These are phyloP conservation scores for Aradophagus sp. DNA, from an alignment of 1,140 invertebrate genomes.

Conservation along the genomic window DNA sequence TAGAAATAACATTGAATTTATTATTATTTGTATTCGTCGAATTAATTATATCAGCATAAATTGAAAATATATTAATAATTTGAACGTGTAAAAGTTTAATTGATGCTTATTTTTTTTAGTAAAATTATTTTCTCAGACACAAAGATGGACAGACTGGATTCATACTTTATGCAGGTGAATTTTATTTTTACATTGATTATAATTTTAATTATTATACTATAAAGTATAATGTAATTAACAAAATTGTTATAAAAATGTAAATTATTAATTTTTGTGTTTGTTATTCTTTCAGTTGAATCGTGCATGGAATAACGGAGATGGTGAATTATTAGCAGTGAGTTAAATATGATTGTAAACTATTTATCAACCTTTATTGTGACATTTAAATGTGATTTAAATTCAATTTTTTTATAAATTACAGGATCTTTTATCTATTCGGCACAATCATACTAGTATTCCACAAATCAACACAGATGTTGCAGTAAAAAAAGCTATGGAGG, in stretches of 20 bases:
- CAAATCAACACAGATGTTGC: constrained; percentile 82
- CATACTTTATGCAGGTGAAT: constrained; percentile 64
- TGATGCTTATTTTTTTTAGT: too few species aligned
- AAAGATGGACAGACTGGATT: constrained; percentile 57
- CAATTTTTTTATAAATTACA: constrained; percentile 56
- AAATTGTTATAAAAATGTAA: constrained; percentile 10
- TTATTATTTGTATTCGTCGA: too few species aligned
- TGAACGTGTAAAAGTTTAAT: too few species aligned
- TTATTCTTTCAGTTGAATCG: constrained; percentile 57
- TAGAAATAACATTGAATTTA: too few species aligned
- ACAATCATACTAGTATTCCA: constrained; percentile 83
- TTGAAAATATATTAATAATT: too few species aligned
- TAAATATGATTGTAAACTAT: constrained; percentile 7
- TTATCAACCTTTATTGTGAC: not conserved
- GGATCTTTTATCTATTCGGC: constrained; percentile 84
- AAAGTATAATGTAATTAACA: constrained; percentile 2
- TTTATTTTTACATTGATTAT: not conserved
- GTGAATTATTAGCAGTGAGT: constrained; percentile 75
- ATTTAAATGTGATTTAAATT: not conserved
- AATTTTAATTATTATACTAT: constrained; percentile 4
- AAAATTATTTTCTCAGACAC: too few species aligned
- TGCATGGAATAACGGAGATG: constrained; percentile 76
- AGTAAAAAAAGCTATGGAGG: constrained; percentile 81
- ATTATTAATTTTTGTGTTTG: not conserved
- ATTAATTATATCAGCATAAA: too few species aligned